Percentiles rank a stretch among this genome's conserved stretches.
These are phyloP conservation scores for Cheiracanthium punctorium DNA, from an alignment of 2,888 invertebrate genomes.

Conservation along the genomic window DNA sequence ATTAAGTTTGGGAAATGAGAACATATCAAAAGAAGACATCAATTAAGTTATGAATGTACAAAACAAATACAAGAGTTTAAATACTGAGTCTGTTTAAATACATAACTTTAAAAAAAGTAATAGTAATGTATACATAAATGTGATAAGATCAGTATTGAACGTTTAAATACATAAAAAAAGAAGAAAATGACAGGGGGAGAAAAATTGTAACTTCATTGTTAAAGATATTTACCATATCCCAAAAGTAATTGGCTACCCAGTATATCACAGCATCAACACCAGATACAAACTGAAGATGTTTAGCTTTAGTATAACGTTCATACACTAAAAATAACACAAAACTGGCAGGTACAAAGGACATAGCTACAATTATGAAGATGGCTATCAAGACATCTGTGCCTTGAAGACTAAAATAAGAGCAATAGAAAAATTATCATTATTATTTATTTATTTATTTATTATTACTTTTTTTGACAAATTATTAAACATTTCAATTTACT, in stretches of 20 bases:
- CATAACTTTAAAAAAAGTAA: no score
- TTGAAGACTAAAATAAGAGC: slow-evolving; percentile 73
- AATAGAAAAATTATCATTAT: no score
- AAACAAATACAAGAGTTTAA: no score
- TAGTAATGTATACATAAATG: no score
- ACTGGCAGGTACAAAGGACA: slow-evolving; percentile 85
- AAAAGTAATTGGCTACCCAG: slow-evolving; percentile 84
- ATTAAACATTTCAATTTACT: no score
- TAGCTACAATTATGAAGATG: slow-evolving; percentile 79
- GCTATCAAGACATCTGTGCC: slow-evolving; percentile 75
- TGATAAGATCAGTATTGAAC: no score
- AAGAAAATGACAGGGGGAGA: neutral
- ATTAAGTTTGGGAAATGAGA: no score
- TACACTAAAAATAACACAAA: slow-evolving; percentile 87
- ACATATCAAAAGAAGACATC: no score
- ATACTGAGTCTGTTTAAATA: no score
- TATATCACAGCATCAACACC: slow-evolving; percentile 85
- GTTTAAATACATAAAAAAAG: neutral
- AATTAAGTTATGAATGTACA: no score
- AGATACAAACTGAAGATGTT: slow-evolving; percentile 86
- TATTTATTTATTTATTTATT: no score
- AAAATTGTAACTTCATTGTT: neutral
- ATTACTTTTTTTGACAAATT: no score
- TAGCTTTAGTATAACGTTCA: slow-evolving; percentile 84
- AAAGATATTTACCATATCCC: slow-evolving; percentile 83